Evolutionary conservation across 2,888 invertebrate genomes (phyloP), one percentile per base, ranked within the genome.

Genomic region (Agonum fuliginosum): DNA sequence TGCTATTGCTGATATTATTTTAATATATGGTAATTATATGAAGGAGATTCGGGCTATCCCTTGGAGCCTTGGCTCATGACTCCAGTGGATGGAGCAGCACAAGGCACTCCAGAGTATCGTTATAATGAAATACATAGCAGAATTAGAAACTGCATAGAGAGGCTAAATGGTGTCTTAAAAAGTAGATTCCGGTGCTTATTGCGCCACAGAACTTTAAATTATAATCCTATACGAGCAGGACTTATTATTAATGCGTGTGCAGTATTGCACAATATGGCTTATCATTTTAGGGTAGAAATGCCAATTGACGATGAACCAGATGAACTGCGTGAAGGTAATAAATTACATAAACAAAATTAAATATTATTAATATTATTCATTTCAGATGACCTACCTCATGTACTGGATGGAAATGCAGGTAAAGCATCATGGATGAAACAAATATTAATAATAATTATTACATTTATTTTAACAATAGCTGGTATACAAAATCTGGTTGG

Each of bases 11-110:
- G 24, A 62, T 27, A 27, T 22, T 10, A 22, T 14, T 62, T 10
- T 58, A 27, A n/a, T 22, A 62, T 14, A 22, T 62, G 27, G 30
- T 8, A 14, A 17, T 19, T 27, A 34, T 65, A 10, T 27, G 8
- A 3, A 81, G 82, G 81, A 54, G 82, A 83, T 72, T 81, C 82
- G 24, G 82, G 81, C 1, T 82, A 82, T 75, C 80, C 80, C 3
- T 79, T 73, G 24, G 41, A 81, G 20, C 81, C 82, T 1, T 82
- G 81, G 81, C 46, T 82, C 10, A 79, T 82, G 80, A 82, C 82
- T 12, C 82, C 82, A 0, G 80, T 78, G 37, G 80, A 1, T 37
- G 67, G 41, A 43, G 41, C 20, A 78, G 78, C 3, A 78, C 76
- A 34, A 30, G 79, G 69, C 10, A 75, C 78, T 3, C 54, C 80